Percentiles rank a stretch among this genome's conserved stretches.
Evolutionary conservation across 1,140 invertebrate species (phyloP).

Genomic region (Pararge aegeria): DNA sequence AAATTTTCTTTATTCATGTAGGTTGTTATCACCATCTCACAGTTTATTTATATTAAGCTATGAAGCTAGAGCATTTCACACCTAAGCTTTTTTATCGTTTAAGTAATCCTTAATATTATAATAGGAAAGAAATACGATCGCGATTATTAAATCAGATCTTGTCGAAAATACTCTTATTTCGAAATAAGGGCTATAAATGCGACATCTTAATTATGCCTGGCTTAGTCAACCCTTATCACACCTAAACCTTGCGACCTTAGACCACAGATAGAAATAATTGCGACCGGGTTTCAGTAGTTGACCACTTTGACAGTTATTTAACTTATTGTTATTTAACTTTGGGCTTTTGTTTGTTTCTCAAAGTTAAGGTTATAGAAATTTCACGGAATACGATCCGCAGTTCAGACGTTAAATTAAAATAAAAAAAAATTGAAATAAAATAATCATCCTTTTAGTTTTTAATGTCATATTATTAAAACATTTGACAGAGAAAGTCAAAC

Average conservation of each 20-base stretch:
- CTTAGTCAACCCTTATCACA: neutral
- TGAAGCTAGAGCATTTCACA: too few relatives aligned
- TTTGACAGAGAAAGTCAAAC: too few relatives aligned
- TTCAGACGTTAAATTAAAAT: too few relatives aligned
- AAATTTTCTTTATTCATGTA: too few relatives aligned
- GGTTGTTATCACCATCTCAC: too few relatives aligned
- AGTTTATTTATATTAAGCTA: too few relatives aligned
- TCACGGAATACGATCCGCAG: too few relatives aligned
- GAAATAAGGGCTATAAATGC: neutral
- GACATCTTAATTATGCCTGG: neutral
- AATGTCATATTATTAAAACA: too few relatives aligned
- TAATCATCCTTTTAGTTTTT: too few relatives aligned
- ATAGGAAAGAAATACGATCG: neutral
- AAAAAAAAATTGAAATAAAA: too few relatives aligned
- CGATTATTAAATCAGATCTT: neutral
- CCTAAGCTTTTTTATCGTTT: too few relatives aligned
- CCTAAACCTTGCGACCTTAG: constrained; percentile 1
- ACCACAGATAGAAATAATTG: neutral
- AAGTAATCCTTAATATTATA: too few relatives aligned
- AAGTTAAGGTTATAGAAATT: neutral
- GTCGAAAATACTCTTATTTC: neutral
- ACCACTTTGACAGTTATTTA: neutral
- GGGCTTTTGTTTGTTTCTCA: neutral
- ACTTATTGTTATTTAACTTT: neutral
- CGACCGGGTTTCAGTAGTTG: neutral